These are phyloP conservation scores for Halcyon smyrnensis DNA, from an alignment of 2,797 vertebrate species.

Conservation along the genomic window DNA sequence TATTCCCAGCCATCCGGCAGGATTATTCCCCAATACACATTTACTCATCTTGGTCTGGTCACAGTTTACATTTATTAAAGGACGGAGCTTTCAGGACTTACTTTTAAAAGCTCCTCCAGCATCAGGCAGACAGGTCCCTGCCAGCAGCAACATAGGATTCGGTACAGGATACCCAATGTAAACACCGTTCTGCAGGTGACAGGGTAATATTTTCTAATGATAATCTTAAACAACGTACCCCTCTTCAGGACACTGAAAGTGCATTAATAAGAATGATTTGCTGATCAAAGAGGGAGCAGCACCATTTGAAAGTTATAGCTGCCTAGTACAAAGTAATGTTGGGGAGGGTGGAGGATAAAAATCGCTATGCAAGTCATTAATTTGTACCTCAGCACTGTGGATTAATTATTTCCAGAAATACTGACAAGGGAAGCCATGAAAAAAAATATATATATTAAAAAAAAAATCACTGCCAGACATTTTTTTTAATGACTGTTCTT, in stretches of 20 bases:
- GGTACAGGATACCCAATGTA: background rate
- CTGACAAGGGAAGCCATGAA: background rate
- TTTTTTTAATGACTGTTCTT: background rate
- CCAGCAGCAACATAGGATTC: background rate
- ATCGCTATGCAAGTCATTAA: background rate
- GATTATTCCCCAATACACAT: background rate
- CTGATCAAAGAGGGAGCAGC: background rate
- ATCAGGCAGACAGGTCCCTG: background rate
- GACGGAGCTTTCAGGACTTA: background rate
- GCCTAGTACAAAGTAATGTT: background rate
- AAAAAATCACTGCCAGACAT: background rate
- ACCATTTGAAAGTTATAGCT: background rate
- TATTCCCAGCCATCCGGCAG: background rate
- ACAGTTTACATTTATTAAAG: background rate
- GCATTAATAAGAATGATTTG: conserved; percentile 23
- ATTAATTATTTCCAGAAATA: conserved; percentile 35
- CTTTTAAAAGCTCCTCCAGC: background rate
- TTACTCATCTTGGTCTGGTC: background rate
- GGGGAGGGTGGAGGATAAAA: background rate
- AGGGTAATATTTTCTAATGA: background rate
- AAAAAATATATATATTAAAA: background rate
- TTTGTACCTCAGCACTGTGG: background rate
- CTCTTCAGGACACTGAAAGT: background rate
- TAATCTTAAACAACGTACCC: background rate
- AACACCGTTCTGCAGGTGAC: background rate